Conservation (phyloP, 2,797 vertebrate genomes). For the Epinephelus awoara region DNA sequence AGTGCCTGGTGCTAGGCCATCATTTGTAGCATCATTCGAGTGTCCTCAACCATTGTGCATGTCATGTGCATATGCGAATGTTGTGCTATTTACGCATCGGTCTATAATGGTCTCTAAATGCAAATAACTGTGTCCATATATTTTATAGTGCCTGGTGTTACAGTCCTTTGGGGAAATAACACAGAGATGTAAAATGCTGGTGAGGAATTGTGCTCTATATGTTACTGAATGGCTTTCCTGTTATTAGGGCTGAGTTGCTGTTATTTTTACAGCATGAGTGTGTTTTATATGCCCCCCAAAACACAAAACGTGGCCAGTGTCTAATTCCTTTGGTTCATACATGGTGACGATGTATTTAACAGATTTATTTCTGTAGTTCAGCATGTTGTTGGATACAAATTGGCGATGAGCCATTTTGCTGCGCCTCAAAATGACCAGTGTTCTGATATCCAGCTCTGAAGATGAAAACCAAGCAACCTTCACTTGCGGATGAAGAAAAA, state of each 20-base stretch:
- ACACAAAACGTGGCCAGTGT: constrained; percentile 7
- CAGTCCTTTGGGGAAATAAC: constrained; percentile 74
- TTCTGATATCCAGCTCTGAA: constrained; percentile 1
- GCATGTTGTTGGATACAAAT: not conserved
- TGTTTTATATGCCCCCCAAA: constrained; percentile 22
- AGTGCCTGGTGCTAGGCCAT: not conserved
- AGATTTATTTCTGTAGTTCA: not conserved
- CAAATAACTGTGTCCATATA: constrained; percentile 80
- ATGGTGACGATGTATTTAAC: constrained; percentile 8
- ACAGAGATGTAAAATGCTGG: constrained; percentile 57
- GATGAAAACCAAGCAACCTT: not conserved
- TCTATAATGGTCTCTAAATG: constrained; percentile 73
- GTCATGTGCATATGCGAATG: constrained; percentile 34
- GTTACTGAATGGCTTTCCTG: constrained; percentile 61
- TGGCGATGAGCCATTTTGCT: not conserved
- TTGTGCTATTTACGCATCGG: constrained; percentile 56
- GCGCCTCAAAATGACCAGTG: not conserved
- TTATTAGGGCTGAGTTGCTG: constrained; percentile 46
- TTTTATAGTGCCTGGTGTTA: constrained; percentile 77
- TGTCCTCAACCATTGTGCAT: constrained; percentile 15
- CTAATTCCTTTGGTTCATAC: constrained; percentile 12
- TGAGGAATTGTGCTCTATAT: constrained; percentile 50
- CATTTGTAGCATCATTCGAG: constrained; percentile 8
- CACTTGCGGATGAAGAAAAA: constrained; percentile 4
- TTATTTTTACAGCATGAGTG: constrained; percentile 47